phyloP scores from a whole-genome alignment of 2,113 vertebrate species.

The Eulemur macaco region DNA sequence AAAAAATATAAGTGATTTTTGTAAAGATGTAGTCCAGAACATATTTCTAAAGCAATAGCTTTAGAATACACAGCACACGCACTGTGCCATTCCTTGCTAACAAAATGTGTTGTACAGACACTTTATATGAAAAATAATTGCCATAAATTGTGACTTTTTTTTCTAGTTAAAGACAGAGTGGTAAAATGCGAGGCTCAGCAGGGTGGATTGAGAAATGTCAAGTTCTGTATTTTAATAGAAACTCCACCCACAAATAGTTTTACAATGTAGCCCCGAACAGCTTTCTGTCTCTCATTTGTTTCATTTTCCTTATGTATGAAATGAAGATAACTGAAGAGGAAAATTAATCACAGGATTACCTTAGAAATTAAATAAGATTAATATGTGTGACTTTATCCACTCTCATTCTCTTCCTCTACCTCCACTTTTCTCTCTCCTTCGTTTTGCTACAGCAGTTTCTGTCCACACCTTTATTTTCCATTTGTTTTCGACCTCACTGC shows the following conservation, averaged over 20 bases:
- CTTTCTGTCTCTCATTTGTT: neutral
- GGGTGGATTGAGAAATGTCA: neutral
- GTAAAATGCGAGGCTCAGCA: neutral
- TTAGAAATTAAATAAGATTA: neutral
- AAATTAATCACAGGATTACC: too few species aligned
- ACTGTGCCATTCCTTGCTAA: neutral
- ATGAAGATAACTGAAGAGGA: neutral
- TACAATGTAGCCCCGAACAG: rapidly evolving
- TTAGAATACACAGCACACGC: neutral
- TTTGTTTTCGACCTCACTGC: rapidly evolving
- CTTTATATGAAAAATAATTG: neutral
- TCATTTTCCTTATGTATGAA: neutral
- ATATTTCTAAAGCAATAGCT: neutral
- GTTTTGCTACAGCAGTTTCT: too few species aligned
- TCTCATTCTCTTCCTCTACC: neutral
- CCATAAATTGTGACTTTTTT: neutral
- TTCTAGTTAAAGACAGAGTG: neutral
- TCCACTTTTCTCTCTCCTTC: neutral
- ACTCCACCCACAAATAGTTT: neutral
- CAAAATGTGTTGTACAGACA: neutral
- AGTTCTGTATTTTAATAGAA: neutral
- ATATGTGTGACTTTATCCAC: neutral
- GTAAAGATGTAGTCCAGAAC: neutral
- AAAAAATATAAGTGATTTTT: neutral
- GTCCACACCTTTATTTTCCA: neutral